Evolutionary conservation across 2,888 invertebrate genomes (phyloP).

Genomic region (Meliscaeva auricollis): DNA sequence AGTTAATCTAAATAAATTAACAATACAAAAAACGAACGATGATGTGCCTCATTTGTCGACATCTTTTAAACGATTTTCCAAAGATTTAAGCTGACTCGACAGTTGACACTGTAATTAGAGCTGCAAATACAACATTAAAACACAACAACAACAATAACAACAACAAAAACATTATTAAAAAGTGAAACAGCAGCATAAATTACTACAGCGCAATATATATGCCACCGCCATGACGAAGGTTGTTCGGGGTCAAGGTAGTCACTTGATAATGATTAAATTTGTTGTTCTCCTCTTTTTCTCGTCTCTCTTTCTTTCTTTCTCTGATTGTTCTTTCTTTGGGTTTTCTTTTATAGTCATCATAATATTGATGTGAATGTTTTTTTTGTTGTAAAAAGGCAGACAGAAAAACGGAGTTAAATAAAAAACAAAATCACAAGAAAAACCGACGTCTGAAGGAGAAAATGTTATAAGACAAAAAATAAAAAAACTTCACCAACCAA

Average conservation of each 20-base stretch:
- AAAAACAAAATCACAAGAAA: no score
- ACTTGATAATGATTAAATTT: conserved; percentile 74
- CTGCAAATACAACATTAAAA: conserved; percentile 53
- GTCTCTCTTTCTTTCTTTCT: conserved; percentile 54
- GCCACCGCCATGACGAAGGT: conserved; percentile 73
- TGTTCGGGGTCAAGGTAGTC: conserved; percentile 75
- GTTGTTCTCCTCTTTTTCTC: conserved; percentile 28
- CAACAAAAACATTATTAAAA: conserved; percentile 56
- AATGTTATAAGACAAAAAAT: no score
- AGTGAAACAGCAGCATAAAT: conserved; percentile 74
- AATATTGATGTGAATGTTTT: conserved; percentile 13
- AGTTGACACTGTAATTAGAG: conserved; percentile 65
- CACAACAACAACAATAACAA: conserved; percentile 15
- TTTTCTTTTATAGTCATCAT: conserved; percentile 58
- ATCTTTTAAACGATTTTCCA: background rate
- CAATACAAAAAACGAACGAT: background rate
- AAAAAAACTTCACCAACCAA: conserved; percentile 48
- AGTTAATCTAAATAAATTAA: background rate
- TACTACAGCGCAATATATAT: conserved; percentile 70
- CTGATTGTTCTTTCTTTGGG: conserved; percentile 51
- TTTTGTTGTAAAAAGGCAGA: conserved; percentile 39
- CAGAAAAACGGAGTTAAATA: conserved; percentile 9
- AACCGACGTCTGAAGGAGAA: no score
- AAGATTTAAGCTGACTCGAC: conserved; percentile 28
- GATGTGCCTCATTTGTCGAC: background rate